Percentiles rank a stretch among this genome's conserved stretches.
phyloP scores from a whole-genome alignment of 2,888 invertebrate genomes.

The Pristionchus fissidentatus region DNA sequence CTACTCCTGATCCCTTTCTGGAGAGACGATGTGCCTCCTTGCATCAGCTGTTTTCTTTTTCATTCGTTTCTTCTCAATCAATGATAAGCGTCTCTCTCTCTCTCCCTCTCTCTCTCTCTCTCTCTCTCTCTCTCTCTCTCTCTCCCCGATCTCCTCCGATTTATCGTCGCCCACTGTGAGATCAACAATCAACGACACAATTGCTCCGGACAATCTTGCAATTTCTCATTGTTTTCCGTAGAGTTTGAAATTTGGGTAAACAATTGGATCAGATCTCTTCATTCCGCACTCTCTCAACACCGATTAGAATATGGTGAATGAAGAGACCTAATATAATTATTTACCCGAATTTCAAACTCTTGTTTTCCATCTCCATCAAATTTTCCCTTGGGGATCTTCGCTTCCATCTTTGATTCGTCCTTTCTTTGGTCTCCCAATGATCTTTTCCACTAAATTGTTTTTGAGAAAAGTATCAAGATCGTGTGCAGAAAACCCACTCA shows the following conservation, averaged over 20 bases:
- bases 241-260: not conserved
- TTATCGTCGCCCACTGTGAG: too few relatives aligned
- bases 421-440: constrained; percentile 8
- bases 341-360: not conserved
- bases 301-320: too few relatives aligned
- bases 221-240: not conserved
- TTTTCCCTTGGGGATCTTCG: not conserved
- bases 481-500: constrained; percentile 16
- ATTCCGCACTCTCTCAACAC: too few relatives aligned
- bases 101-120: too few relatives aligned
- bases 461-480: not conserved
- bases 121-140: too few relatives aligned
- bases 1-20: too few relatives aligned
- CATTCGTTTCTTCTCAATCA: not conserved
- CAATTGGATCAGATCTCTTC: too few relatives aligned
- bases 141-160: too few relatives aligned
- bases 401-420: not conserved
- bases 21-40: too few relatives aligned
- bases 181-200: not conserved
- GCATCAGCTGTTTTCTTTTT: constrained; percentile 37
- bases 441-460: constrained; percentile 3
- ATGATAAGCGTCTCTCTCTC: too few relatives aligned
- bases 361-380: not conserved
- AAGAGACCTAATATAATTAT: too few relatives aligned
- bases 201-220: too few relatives aligned